These are phyloP conservation scores for Hetaerina titia DNA, from an alignment of 2,888 invertebrate species.

Conservation along the genomic window DNA sequence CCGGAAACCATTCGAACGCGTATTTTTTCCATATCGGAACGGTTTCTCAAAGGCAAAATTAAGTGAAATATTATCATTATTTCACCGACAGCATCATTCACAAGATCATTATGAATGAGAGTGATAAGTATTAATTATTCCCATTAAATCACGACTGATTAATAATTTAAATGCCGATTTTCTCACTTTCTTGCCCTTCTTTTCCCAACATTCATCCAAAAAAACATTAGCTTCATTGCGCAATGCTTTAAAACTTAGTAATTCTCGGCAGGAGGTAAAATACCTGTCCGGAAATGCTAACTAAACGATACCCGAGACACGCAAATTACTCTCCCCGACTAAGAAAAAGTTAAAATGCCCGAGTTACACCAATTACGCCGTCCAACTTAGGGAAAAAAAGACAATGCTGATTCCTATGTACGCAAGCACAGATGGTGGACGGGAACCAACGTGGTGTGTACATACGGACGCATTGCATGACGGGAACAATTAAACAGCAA, in stretches of 20 bases:
- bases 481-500: slow-evolving; percentile 42
- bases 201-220: background rate
- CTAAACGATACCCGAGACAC: background rate
- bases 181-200: too few relatives aligned
- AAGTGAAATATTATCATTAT: too few relatives aligned
- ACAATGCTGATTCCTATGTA: background rate
- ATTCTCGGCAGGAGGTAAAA: background rate
- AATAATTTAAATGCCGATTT: too few relatives aligned
- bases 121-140: too few relatives aligned
- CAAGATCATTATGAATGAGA: too few relatives aligned
- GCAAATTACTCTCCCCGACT: background rate
- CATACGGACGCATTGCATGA: background rate
- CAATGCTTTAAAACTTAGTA: background rate
- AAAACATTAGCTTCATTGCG: background rate
- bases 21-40: too few relatives aligned
- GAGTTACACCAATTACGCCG: slow-evolving; percentile 19
- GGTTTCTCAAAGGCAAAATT: too few relatives aligned
- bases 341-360: background rate
- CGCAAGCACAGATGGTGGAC: background rate
- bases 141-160: too few relatives aligned
- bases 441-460: background rate
- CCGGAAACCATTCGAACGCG: too few relatives aligned
- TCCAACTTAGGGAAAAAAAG: background rate
- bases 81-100: too few relatives aligned
- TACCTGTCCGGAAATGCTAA: background rate